phyloP scores from a whole-genome alignment of 2,113 vertebrate genomes.

The Otus sunia region DNA sequence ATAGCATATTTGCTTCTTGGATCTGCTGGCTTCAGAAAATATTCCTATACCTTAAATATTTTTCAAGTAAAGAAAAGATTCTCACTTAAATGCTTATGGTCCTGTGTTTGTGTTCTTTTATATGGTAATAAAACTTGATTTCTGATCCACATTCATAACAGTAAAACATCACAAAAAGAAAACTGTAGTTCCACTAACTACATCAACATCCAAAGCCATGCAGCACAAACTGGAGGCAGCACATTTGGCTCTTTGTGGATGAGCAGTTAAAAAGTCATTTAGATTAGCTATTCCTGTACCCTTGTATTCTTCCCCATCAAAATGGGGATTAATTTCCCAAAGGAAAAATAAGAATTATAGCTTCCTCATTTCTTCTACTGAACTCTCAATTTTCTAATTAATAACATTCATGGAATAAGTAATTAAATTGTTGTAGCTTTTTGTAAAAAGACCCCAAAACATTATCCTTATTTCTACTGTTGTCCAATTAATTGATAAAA shows the following conservation, averaged over 20 bases:
- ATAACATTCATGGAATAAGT: not conserved
- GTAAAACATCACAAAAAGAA: not conserved
- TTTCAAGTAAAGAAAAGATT: not conserved
- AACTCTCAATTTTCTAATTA: not conserved
- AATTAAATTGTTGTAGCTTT: constrained; percentile 15
- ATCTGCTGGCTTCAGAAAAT: not conserved
- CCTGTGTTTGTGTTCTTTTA: not conserved
- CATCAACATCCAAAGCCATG: not conserved
- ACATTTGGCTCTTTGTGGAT: not conserved
- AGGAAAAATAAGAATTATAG: not conserved
- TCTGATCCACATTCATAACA: not conserved
- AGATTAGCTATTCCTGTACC: not conserved
- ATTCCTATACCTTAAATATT: not conserved
- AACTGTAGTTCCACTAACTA: not conserved
- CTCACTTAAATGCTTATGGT: not conserved
- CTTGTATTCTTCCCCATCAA: not conserved
- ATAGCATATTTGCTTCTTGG: constrained; percentile 8
- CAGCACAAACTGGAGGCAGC: not conserved
- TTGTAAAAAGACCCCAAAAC: not conserved
- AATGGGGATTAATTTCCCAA: not conserved
- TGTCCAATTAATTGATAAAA: not conserved
- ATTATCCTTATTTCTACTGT: not conserved
- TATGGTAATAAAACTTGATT: not conserved
- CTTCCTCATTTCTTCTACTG: not conserved
- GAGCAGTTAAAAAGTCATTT: not conserved